Conservation (phyloP, 2,113 vertebrate genomes). For the Takifugu flavidus region DNA sequence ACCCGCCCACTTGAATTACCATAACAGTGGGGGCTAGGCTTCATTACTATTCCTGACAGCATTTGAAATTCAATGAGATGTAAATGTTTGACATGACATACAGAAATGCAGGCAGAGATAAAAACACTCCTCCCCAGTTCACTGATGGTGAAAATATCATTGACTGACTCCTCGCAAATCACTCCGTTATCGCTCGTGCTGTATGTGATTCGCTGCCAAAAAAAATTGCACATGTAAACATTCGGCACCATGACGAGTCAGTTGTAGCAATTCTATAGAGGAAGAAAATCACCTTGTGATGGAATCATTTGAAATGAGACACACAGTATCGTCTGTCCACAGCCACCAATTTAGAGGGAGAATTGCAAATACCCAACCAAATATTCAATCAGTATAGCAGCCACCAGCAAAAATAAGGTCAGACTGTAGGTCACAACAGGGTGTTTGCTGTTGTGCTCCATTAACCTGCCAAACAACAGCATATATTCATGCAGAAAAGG, state of each 20-base stretch:
- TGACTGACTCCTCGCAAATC: constrained; percentile 64
- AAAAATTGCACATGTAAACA: constrained; percentile 35
- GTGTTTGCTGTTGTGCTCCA: constrained; percentile 58
- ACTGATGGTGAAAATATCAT: constrained; percentile 74
- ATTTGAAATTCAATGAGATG: constrained; percentile 84
- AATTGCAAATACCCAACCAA: not conserved
- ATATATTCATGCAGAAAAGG: constrained; percentile 46
- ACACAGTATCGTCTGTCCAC: not conserved
- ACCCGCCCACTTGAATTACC: constrained; percentile 63
- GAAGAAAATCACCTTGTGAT: constrained; percentile 6
- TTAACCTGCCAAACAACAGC: constrained; percentile 59
- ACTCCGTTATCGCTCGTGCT: constrained; percentile 43
- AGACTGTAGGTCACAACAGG: constrained; percentile 50
- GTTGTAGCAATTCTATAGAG: constrained; percentile 9
- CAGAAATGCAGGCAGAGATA: constrained; percentile 70
- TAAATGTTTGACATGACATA: constrained; percentile 80
- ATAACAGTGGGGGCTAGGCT: constrained; percentile 79
- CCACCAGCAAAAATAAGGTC: constrained; percentile 52
- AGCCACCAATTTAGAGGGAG: constrained; percentile 3
- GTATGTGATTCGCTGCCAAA: constrained; percentile 40
- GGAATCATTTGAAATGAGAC: constrained; percentile 1
- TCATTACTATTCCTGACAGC: constrained; percentile 78
- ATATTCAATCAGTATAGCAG: constrained; percentile 13
- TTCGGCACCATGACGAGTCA: constrained; percentile 38
- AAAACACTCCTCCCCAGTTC: constrained; percentile 67